These are phyloP conservation scores for Bos javanicus DNA, from an alignment of 2,113 vertebrate genomes.

Conservation along the genomic window DNA sequence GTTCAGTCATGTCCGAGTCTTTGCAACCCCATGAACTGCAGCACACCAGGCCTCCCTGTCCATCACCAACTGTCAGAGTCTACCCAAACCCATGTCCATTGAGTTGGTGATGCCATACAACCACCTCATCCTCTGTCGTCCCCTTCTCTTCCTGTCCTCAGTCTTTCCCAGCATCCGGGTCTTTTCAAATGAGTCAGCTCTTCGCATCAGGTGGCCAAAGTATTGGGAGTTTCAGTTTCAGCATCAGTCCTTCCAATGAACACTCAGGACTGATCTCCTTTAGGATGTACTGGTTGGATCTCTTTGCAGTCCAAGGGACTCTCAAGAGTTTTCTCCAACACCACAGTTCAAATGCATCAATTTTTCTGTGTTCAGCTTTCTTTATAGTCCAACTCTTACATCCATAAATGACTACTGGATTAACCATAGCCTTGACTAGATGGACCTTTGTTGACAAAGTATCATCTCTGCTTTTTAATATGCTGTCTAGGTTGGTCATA, in stretches of 20 bases:
- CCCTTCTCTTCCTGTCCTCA: not conserved
- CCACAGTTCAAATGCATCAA: not conserved
- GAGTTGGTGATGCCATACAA: not conserved
- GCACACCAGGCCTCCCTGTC: not conserved
- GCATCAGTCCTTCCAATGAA: not conserved
- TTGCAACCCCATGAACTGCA: not conserved
- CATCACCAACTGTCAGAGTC: not conserved
- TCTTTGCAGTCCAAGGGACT: not conserved
- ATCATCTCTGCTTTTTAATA: not conserved
- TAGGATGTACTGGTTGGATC: not conserved
- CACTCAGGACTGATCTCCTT: not conserved
- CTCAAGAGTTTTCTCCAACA: not conserved
- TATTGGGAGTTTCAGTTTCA: not conserved
- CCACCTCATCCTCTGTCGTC: not conserved
- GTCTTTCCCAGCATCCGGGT: not conserved
- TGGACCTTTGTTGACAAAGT: not conserved
- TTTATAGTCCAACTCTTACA: not conserved
- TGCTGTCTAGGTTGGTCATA: not conserved
- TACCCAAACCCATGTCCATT: not conserved
- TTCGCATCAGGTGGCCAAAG: not conserved
- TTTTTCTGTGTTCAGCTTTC: not conserved
- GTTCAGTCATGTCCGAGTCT: accelerated
- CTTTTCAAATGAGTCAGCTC: not conserved
- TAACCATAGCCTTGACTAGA: not conserved
- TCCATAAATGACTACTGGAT: not conserved